Base-by-base conservation (phyloP, 2,888 invertebrate species). In the Leptinotarsa haldemani region DNA sequence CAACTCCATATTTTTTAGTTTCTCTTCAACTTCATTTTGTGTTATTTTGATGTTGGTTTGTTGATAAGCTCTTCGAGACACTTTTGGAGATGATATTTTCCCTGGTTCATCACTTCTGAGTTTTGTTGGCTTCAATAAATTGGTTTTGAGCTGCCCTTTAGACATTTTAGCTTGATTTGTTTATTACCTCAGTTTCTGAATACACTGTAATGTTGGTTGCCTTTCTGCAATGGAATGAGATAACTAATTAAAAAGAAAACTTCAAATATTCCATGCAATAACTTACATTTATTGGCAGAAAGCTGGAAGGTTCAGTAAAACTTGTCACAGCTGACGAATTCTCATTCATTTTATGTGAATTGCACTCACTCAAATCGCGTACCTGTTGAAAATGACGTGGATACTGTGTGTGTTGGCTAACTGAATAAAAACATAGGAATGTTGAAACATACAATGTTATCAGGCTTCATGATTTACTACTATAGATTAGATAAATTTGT, bases 21-120 rank as follows among this genome's bases (percentile, higher is more conserved):
- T 79, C 46, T 78, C 77, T 69, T 80, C 80, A n/a, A 80, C 77
- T 66, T 80, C 80, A 61, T 71, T 78, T 52, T 76, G 58, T 46
- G 69, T 71, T 4, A 76, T 68, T 61, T 61, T 61, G 40, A 61
- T 61, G 12, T n/a, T 61, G 9, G 40, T 16, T 30, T 61, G 61
- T 40, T 30, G 40, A n/a, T 40, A 30, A n/a, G 16, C n/a, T 61
- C n/a, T 66, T 18, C 15, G 52, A 25, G 25, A 4, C n/a, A 25
- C 50, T 66, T 66, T 66, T 66, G 66, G 66, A 4, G 52, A 66
- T n/a, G 25, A 12, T n/a, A 16, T 2, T 47, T 47, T 16, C 20
- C n/a, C 61, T 16, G 61, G n/a, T 65, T 65, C 65, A 48, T 65
- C 65, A 65, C 16, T 40, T 5, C 9, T 61, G 61, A 40, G 9